Evolutionary conservation across 1,140 invertebrate species (phyloP).

Genomic region (Mercenaria mercenaria): DNA sequence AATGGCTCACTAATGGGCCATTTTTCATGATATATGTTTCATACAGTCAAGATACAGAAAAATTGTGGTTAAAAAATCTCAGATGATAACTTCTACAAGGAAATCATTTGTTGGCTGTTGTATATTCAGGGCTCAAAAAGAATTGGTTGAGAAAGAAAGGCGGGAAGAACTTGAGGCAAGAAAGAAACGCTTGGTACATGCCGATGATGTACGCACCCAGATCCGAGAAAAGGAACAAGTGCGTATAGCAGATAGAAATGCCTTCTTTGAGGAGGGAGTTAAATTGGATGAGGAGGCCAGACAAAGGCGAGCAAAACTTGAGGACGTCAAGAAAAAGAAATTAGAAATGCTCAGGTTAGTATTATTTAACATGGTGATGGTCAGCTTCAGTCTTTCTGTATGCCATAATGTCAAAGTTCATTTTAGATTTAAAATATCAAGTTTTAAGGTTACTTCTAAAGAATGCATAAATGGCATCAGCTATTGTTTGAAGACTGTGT

Average conservation of each 20-base stretch:
- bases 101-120: too few species aligned
- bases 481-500: too few species aligned
- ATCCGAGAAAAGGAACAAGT: slow-evolving; percentile 85
- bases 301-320: slow-evolving; percentile 82
- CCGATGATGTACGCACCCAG: slow-evolving; percentile 84
- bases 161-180: slow-evolving; percentile 78
- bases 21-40: too few species aligned
- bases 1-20: too few species aligned
- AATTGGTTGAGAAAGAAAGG: slow-evolving; percentile 85
- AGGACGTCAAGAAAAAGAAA: slow-evolving; percentile 86
- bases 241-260: slow-evolving; percentile 82
- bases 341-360: slow-evolving; percentile 84
- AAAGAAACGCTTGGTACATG: slow-evolving; percentile 79
- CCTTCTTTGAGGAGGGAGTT: slow-evolving; percentile 86
- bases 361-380: neutral
- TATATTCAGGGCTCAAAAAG: slow-evolving; percentile 85
- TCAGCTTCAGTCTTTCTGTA: neutral
- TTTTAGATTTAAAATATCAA: neutral
- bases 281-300: slow-evolving; percentile 85
- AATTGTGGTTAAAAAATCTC: too few species aligned
- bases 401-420: too few species aligned
- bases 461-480: too few species aligned
- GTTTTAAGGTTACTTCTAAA: too few species aligned
- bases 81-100: too few species aligned
- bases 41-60: too few species aligned